Conservation (phyloP, 1,140 invertebrate species). For the Phortica variegata region DNA sequence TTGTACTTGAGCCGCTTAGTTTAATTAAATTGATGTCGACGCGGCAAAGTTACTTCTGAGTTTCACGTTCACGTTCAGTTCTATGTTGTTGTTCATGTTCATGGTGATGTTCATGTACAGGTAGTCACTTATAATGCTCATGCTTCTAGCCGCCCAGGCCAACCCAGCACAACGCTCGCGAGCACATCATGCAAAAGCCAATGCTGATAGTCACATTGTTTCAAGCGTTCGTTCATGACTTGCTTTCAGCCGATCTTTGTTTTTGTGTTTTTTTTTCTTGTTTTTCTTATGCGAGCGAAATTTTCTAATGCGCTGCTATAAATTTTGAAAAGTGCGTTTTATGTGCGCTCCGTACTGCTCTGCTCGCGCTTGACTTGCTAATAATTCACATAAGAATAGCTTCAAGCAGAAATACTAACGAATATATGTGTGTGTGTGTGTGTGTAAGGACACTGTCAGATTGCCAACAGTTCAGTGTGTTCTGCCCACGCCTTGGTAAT, state of each 20-base stretch:
- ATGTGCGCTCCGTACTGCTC: too few species aligned
- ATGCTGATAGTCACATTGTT: too few species aligned
- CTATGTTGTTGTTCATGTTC: not conserved
- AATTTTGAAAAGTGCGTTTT: too few species aligned
- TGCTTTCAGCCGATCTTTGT: conserved; percentile 9
- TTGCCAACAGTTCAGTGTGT: too few species aligned
- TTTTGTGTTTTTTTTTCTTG: conserved; percentile 23
- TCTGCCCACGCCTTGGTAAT: too few species aligned
- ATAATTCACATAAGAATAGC: conserved; percentile 20
- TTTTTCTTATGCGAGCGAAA: too few species aligned
- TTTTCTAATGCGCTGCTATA: conserved; percentile 33
- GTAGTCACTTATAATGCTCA: not conserved
- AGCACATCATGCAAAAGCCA: too few species aligned
- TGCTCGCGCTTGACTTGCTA: conserved; percentile 1
- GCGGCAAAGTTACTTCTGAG: not conserved
- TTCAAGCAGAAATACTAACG: not conserved
- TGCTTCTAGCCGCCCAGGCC: too few species aligned
- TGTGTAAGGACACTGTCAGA: too few species aligned
- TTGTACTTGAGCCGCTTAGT: conserved; percentile 7
- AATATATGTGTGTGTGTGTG: too few species aligned
- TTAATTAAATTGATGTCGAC: conserved; percentile 23
- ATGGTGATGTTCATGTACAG: not conserved
- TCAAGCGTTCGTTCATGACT: not conserved
- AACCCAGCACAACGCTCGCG: too few species aligned
- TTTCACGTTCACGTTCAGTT: conserved; percentile 19